Evolutionary conservation across 2,113 vertebrate genomes (phyloP).

Genomic region (Anguilla japonica): DNA sequence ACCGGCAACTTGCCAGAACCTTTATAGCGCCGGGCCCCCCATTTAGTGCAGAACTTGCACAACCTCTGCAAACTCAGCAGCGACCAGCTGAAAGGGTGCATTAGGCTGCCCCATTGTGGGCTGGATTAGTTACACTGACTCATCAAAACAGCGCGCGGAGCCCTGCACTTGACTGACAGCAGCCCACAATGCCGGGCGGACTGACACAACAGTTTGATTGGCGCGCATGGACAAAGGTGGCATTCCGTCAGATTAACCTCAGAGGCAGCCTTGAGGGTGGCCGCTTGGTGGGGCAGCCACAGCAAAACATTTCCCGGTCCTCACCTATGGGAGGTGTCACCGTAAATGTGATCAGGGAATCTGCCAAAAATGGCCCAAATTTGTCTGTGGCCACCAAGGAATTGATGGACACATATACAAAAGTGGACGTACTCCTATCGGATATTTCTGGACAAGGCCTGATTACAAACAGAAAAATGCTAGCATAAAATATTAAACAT

Average conservation of each 20-base stretch:
- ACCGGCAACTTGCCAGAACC: slow-evolving; percentile 52
- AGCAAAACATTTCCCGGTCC: neutral
- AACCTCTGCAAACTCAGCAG: slow-evolving; percentile 76
- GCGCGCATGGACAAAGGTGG: slow-evolving; percentile 63
- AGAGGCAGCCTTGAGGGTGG: neutral
- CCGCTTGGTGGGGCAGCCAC: neutral
- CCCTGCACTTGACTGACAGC: slow-evolving; percentile 18
- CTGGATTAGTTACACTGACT: slow-evolving; percentile 63
- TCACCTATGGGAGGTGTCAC: neutral
- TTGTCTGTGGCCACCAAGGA: neutral
- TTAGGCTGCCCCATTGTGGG: slow-evolving; percentile 69
- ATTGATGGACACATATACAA: neutral
- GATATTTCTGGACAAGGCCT: neutral
- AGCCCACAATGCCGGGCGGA: slow-evolving; percentile 61
- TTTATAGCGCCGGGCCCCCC: slow-evolving; percentile 69
- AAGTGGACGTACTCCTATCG: neutral
- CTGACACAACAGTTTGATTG: slow-evolving; percentile 74
- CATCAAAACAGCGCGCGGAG: slow-evolving; percentile 57
- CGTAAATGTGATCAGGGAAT: neutral
- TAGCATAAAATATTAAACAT: neutral
- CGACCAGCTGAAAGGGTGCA: slow-evolving; percentile 64
- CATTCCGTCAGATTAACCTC: slow-evolving; percentile 68
- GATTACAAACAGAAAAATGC: neutral
- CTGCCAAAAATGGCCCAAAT: neutral
- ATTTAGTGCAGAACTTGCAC: slow-evolving; percentile 52